Conservation (phyloP, 2,797 vertebrate species). For the Danio jaintianensis region DNA sequence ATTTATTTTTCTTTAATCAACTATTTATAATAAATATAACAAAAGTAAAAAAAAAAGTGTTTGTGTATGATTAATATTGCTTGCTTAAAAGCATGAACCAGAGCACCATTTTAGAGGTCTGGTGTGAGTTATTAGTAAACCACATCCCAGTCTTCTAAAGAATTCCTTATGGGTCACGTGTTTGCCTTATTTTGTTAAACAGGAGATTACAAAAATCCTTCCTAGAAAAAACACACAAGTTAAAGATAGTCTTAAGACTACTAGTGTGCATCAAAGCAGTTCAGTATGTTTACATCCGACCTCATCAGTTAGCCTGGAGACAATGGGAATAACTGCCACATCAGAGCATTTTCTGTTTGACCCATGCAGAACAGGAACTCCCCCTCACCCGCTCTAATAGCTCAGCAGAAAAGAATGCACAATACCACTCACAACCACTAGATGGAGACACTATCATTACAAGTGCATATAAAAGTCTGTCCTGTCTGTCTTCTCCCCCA, state of each 20-base stretch:
- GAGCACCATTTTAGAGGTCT: not conserved
- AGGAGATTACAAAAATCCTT: slow-evolving; percentile 3
- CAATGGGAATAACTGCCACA: slow-evolving; percentile 35
- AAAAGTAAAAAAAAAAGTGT: no score
- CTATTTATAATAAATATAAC: no score
- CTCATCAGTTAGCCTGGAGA: not conserved
- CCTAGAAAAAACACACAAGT: not conserved
- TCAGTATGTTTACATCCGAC: slow-evolving; percentile 18
- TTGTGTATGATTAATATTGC: not conserved
- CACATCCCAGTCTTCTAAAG: slow-evolving; percentile 25
- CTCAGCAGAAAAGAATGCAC: slow-evolving; percentile 29
- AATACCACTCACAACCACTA: slow-evolving; percentile 3
- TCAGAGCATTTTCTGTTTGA: slow-evolving; percentile 24
- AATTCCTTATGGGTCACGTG: slow-evolving; percentile 17
- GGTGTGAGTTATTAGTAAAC: slow-evolving; percentile 26
- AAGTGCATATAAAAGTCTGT: slow-evolving; percentile 25
- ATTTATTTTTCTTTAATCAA: no score
- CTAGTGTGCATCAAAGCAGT: not conserved
- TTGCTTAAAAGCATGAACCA: not conserved
- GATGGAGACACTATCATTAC: slow-evolving; percentile 3
- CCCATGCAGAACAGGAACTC: slow-evolving; percentile 21
- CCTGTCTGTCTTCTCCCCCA: slow-evolving; percentile 60
- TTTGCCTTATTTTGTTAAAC: not conserved
- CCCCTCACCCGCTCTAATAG: not conserved
- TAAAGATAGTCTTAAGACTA: not conserved